Conservation (phyloP, 2,888 invertebrate species). For the Sepiola atlantica region DNA sequence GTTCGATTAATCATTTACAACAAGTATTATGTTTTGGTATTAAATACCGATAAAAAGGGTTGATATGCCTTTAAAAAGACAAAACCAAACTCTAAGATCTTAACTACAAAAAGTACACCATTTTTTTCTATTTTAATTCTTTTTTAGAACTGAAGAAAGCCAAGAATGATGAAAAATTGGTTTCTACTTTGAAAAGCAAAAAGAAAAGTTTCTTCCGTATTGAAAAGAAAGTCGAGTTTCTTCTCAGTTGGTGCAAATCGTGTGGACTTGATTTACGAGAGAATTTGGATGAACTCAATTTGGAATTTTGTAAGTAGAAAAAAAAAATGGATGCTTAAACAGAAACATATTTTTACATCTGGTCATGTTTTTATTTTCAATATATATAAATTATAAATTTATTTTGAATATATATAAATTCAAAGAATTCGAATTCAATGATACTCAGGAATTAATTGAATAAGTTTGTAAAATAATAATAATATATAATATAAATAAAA, state of each 20-base stretch:
- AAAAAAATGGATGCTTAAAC: background rate
- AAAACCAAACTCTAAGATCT: too few relatives aligned
- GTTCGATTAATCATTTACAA: too few relatives aligned
- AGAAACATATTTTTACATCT: background rate
- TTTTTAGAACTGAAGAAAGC: background rate
- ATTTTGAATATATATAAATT: too few relatives aligned
- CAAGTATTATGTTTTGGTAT: too few relatives aligned
- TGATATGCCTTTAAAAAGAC: too few relatives aligned
- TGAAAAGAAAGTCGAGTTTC: conserved; percentile 63
- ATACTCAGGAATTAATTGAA: too few relatives aligned
- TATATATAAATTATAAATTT: too few relatives aligned
- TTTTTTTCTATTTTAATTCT: background rate
- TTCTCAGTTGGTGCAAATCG: conserved; percentile 65
- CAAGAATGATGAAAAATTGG: background rate
- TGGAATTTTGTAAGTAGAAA: conserved; percentile 58
- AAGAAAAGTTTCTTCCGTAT: conserved; percentile 58
- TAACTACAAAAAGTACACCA: too few relatives aligned
- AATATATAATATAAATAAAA: too few relatives aligned
- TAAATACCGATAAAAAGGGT: too few relatives aligned
- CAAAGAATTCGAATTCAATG: too few relatives aligned
- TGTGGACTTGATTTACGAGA: conserved; percentile 61
- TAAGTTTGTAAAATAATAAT: too few relatives aligned
- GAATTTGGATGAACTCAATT: conserved; percentile 58
- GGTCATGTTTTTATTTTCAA: background rate
- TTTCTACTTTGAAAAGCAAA: conserved; percentile 14